A percentile compares a stretch with the other conserved stretches of the same genome.
phyloP scores from a whole-genome alignment of 2,797 vertebrate genomes.

The Rhynchotus rufescens region DNA sequence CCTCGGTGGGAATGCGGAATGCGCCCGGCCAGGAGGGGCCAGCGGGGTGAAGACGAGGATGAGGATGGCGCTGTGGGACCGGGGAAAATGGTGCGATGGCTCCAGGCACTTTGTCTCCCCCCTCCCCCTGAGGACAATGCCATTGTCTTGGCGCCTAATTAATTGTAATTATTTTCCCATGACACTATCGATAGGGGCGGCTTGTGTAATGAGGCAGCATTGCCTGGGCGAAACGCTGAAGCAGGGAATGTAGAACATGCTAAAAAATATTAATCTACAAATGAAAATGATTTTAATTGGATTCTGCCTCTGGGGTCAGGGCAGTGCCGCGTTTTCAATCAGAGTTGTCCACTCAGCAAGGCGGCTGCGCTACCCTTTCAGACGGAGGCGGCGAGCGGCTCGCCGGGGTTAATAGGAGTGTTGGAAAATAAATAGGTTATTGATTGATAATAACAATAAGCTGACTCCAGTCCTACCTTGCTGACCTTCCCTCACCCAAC shows the following conservation, averaged over 20 bases:
- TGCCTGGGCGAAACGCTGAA: conserved; percentile 63
- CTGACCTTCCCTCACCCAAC: conserved; percentile 78
- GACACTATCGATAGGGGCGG: neutral
- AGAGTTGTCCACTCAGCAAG: conserved; percentile 83
- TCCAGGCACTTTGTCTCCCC: too few relatives aligned
- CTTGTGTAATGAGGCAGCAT: conserved; percentile 34
- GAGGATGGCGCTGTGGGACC: too few relatives aligned
- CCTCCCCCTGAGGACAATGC: neutral
- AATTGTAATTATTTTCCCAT: conserved; percentile 43
- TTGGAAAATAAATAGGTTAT: conserved; percentile 86
- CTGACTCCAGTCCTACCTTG: conserved; percentile 76
- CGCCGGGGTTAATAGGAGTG: conserved; percentile 84
- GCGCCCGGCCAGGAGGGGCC: too few relatives aligned
- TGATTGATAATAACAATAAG: conserved; percentile 85
- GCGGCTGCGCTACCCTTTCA: conserved; percentile 64
- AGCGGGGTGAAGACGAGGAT: too few relatives aligned
- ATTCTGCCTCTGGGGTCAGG: conserved; percentile 77
- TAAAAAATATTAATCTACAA: conserved; percentile 80
- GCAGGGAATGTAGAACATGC: conserved; percentile 70
- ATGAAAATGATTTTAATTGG: conserved; percentile 82
- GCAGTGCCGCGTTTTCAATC: conserved; percentile 73
- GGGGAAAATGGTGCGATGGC: too few relatives aligned
- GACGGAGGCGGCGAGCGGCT: conserved; percentile 77
- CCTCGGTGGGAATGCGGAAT: fast-evolving
- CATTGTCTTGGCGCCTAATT: conserved; percentile 12